Base-by-base conservation (phyloP, 1,140 invertebrate species). In the Sycobia sp. region DNA sequence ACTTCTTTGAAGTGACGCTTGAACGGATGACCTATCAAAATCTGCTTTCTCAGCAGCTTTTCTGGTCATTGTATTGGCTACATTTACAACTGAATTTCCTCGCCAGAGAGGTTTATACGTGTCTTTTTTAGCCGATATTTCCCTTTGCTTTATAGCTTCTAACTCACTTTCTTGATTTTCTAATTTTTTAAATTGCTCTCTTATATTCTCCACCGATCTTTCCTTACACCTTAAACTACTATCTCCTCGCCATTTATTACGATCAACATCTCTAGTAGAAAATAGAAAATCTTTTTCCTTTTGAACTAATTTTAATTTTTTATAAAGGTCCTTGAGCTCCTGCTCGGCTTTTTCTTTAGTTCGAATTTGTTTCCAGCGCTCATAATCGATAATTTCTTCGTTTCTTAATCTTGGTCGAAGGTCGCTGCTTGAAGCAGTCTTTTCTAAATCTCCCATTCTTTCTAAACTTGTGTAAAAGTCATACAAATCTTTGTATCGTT, bases 391-490 rank as follows among this genome's bases (percentile, higher is more conserved):
- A 23, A 94, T 88, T 70, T 91, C 89, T 73, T 91, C 89, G 69
- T 88, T 86, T 75, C 84, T 88, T 70, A 86, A 78, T 69, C 90
- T 83, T 3, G 89, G 88, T 51, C 88, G 85, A 34, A 92, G 79
- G 69, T 92, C 90, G 60, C 81, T 83, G 3, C 81, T 85, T 1
- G 88, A 91, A 3, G 91, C 89, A 10, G 88, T 88, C 67, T 86
- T 87, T 80, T 94, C 92, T 32, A 97, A 81, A 65, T 94, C 86
- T 0, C 88, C 89, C 46, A 96, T 88, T 73, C 92, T 86, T 78
- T 96, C 94, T 36, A 97, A 83, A 66, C 89, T 93, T 27, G 88
- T 83, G 75, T 95, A 97, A 75, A 96, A 92, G 44, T 91, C 88
- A 73, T 92, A 90, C 7, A 97, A 81, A 62, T 94, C 92, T 61